Evolutionary conservation across 2,888 invertebrate genomes (phyloP).

Genomic region (Limnephilus rhombicus): DNA sequence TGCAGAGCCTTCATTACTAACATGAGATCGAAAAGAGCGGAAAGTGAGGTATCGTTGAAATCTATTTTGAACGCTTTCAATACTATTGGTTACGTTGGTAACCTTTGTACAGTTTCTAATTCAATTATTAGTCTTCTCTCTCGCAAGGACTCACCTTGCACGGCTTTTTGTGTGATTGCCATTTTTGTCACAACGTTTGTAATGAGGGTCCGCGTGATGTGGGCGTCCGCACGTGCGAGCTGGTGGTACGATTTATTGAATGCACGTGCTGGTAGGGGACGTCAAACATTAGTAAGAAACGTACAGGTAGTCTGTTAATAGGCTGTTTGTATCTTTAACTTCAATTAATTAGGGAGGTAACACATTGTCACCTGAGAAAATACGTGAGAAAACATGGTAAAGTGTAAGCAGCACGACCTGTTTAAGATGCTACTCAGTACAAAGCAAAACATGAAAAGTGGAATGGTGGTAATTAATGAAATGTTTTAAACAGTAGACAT

Average conservation of each 20-base stretch:
- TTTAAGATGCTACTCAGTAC: no score
- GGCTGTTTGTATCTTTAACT: background rate
- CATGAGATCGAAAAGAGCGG: no score
- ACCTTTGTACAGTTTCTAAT: background rate
- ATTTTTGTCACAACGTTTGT: background rate
- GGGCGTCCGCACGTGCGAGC: background rate
- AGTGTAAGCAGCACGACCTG: no score
- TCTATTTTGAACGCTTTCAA: no score
- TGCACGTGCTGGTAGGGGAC: background rate
- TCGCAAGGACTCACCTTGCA: background rate
- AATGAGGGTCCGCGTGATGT: background rate
- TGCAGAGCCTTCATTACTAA: no score
- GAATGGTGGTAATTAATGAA: no score
- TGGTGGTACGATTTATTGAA: background rate
- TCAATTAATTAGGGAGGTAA: background rate
- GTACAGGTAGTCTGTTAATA: background rate
- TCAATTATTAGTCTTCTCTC: background rate
- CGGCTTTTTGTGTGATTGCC: background rate
- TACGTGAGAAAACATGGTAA: background rate
- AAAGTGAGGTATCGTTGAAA: no score
- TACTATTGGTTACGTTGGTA: background rate
- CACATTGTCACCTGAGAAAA: background rate
- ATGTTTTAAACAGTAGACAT: no score
- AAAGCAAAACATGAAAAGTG: no score
- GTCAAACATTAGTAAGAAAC: background rate